phyloP scores from a whole-genome alignment of 2,888 invertebrate species.

The Quadriops clusia region DNA sequence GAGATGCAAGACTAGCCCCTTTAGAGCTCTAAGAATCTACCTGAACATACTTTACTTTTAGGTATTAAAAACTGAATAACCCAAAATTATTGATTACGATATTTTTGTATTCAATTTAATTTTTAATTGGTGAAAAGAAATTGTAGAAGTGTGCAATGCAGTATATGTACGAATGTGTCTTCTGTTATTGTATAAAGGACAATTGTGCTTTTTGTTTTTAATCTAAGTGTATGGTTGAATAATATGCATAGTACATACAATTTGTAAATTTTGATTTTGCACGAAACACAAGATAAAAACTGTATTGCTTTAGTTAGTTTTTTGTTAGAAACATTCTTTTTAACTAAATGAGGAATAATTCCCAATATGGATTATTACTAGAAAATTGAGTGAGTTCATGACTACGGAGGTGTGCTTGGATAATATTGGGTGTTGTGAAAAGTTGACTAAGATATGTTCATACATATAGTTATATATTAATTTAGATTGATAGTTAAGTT shows the following conservation, averaged over 20 bases:
- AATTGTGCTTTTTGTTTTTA: constrained; percentile 1
- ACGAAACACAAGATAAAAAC: constrained; percentile 10
- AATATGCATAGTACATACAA: too few relatives aligned
- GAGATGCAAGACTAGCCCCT: constrained; percentile 78
- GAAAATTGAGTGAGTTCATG: constrained; percentile 10
- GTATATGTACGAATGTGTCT: constrained; percentile 27
- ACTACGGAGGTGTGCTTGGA: constrained; percentile 13
- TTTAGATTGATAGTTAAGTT: constrained; percentile 16
- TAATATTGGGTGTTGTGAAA: constrained; percentile 13
- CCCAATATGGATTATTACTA: constrained; percentile 2
- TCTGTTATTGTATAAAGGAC: too few relatives aligned
- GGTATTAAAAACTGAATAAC: constrained; percentile 12
- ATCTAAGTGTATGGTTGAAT: too few relatives aligned
- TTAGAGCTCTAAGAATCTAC: constrained; percentile 13
- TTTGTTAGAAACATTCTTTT: too few relatives aligned
- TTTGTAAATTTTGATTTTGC: constrained; percentile 5
- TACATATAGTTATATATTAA: constrained; percentile 18
- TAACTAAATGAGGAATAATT: too few relatives aligned
- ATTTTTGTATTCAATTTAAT: constrained; percentile 16
- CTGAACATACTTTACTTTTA: constrained; percentile 8
- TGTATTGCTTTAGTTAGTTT: constrained; percentile 10
- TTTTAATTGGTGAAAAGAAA: constrained; percentile 14
- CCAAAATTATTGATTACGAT: constrained; percentile 15
- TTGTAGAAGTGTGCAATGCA: constrained; percentile 21
- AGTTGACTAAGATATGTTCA: constrained; percentile 15